phyloP scores from a whole-genome alignment of 2,888 invertebrate species.

The Xestobium rufovillosum region DNA sequence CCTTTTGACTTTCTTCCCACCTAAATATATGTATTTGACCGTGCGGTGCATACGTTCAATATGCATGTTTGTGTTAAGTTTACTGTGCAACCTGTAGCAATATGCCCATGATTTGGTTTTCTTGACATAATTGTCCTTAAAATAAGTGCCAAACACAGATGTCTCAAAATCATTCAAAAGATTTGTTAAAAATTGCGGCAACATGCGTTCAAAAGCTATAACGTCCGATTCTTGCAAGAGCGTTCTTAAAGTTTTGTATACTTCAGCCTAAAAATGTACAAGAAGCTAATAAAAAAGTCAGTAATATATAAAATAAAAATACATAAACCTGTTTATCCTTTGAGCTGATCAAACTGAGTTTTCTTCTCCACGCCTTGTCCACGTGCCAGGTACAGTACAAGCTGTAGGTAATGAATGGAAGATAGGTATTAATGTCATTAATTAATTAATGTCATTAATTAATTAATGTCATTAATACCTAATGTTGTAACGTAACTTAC shows the following conservation, averaged over 20 bases:
- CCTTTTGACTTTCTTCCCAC: conserved; percentile 27
- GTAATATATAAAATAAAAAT: too few species aligned
- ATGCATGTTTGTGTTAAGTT: too few species aligned
- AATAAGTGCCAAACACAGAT: conserved; percentile 21
- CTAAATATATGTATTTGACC: conserved; percentile 25
- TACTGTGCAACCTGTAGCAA: too few species aligned
- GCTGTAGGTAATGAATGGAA: too few species aligned
- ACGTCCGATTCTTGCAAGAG: conserved; percentile 1
- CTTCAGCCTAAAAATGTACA: background rate
- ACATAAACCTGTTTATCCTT: conserved; percentile 15
- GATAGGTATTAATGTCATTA: too few species aligned
- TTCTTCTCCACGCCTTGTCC: conserved; percentile 20
- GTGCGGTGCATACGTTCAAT: conserved; percentile 25
- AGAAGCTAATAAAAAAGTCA: too few species aligned
- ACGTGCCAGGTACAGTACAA: conserved; percentile 25
- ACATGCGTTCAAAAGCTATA: background rate
- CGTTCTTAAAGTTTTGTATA: conserved; percentile 3
- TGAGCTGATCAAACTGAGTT: conserved; percentile 15
- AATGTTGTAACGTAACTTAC: too few species aligned
- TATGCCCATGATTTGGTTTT: conserved; percentile 24
- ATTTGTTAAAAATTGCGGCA: background rate
- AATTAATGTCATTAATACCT: too few species aligned
- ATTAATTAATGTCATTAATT: too few species aligned
- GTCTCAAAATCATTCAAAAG: conserved; percentile 19
- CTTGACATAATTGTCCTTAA: conserved; percentile 19